Percentiles rank a stretch among this genome's conserved stretches.
Evolutionary conservation across 2,797 vertebrate genomes (phyloP).

Genomic region (Rhyacichthys aspro): DNA sequence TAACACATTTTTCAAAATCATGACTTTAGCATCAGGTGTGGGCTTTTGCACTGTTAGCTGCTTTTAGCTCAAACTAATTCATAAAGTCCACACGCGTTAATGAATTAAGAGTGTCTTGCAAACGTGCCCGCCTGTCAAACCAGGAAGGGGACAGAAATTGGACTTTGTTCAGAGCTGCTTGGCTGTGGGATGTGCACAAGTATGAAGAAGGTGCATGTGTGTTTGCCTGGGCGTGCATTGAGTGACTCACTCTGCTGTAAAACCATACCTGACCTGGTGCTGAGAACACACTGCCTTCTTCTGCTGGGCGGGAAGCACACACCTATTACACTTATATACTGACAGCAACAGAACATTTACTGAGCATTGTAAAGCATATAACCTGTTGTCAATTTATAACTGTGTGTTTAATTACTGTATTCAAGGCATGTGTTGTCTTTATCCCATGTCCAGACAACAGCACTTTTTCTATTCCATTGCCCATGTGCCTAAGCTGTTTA

Average conservation of each 20-base stretch:
- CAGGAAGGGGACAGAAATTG: constrained; percentile 48
- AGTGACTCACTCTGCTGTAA: constrained; percentile 44
- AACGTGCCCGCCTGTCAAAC: too few relatives aligned
- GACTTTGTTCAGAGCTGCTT: constrained; percentile 56
- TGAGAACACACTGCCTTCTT: neutral
- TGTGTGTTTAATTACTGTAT: neutral
- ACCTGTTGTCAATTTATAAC: too few relatives aligned
- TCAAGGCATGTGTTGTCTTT: neutral
- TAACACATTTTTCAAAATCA: too few relatives aligned
- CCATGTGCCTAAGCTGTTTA: constrained; percentile 5
- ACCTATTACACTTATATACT: too few relatives aligned
- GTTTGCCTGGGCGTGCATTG: constrained; percentile 31
- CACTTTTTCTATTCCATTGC: constrained; percentile 2
- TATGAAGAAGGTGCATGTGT: constrained; percentile 25
- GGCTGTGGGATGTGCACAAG: constrained; percentile 11
- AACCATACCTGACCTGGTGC: constrained; percentile 25
- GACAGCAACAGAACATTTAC: neutral
- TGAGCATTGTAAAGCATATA: neutral
- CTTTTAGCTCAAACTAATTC: too few relatives aligned
- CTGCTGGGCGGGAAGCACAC: constrained; percentile 11
- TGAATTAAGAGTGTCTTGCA: too few relatives aligned
- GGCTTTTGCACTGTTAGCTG: too few relatives aligned
- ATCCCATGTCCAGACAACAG: neutral
- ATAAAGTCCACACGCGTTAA: too few relatives aligned
- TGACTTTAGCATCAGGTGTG: too few relatives aligned